These are phyloP conservation scores for Platycercus adscitus DNA, from an alignment of 2,113 vertebrate species.

Conservation along the genomic window DNA sequence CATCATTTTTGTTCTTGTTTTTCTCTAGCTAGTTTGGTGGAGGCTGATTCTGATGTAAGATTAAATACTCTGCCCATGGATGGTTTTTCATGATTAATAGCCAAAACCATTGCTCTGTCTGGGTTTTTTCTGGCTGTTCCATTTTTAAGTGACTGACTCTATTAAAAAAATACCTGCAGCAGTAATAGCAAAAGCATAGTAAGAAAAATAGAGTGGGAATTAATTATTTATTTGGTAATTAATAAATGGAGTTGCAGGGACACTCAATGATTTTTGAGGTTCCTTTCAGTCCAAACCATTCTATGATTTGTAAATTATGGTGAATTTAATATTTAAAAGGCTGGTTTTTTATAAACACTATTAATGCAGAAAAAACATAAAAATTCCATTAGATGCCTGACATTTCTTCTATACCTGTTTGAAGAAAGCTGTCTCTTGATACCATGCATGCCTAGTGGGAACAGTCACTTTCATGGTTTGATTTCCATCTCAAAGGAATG, in stretches of 20 bases:
- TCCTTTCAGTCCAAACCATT: background rate
- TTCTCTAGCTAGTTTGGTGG: background rate
- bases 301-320: background rate
- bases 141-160: background rate
- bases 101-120: background rate
- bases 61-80: rapidly evolving
- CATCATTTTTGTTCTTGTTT: background rate
- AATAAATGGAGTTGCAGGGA: background rate
- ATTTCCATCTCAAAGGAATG: constrained; percentile 39
- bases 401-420: background rate
- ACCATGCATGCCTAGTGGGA: background rate
- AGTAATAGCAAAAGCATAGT: background rate
- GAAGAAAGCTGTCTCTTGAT: background rate
- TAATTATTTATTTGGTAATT: background rate
- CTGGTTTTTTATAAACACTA: background rate
- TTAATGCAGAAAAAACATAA: background rate
- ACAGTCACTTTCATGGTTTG: background rate
- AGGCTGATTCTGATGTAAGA: background rate
- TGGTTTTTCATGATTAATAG: background rate
- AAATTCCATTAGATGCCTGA: background rate
- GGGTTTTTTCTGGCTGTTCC: background rate
- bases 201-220: background rate
- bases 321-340: background rate
- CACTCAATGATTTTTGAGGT: background rate
- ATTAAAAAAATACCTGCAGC: background rate